Base-by-base conservation (phyloP, 2,888 invertebrate genomes). In the Nephrotoma flavescens region DNA sequence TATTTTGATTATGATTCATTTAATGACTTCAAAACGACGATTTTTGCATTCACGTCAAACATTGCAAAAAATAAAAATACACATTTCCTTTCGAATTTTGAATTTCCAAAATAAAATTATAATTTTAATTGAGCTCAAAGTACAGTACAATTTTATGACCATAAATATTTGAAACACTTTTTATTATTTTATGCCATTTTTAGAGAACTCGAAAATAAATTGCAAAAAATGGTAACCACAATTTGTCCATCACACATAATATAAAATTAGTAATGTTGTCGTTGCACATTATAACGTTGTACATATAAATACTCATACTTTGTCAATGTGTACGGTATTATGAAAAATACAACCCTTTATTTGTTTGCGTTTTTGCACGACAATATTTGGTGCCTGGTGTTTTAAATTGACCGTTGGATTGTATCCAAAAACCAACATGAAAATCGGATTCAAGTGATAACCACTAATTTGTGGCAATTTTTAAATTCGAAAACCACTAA, bases 101-200 rank as follows among this genome's bases (percentile, higher is more conserved):
- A 71, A 71, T 71, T 71, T 71, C 71, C 71, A 71, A 71, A 71
- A 71, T 71, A 31, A 71, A 71, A 71, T 57, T 57, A 57, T 83
- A 41, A 41, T 84, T 84, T 84, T 84, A 84, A 84, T 84, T 84
- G 84, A 84, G 84, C 41, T 84, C 84, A 84, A 84, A 84, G 42
- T 84, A 84, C 84, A 42, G 84, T 84, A 84, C 42, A 84, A 84
- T 84, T 84, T 71, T 71, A 71, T 71, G 71, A 71, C 71, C 71
- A 71, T 71, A 71, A 71, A 71, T 71, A 71, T 71, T 71, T 71
- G 71, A 71, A 71, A 71, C 71, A 71, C 71, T 71, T 71, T 31
- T 71, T 71, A 71, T 71, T 71, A 71, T 71, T 71, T 71, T 71
- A 71, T 71, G 31, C 71, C 71, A 71, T 71, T 71, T 71, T 71